phyloP scores from a whole-genome alignment of 2,113 vertebrate species.

The Rhizomys pruinosus region DNA sequence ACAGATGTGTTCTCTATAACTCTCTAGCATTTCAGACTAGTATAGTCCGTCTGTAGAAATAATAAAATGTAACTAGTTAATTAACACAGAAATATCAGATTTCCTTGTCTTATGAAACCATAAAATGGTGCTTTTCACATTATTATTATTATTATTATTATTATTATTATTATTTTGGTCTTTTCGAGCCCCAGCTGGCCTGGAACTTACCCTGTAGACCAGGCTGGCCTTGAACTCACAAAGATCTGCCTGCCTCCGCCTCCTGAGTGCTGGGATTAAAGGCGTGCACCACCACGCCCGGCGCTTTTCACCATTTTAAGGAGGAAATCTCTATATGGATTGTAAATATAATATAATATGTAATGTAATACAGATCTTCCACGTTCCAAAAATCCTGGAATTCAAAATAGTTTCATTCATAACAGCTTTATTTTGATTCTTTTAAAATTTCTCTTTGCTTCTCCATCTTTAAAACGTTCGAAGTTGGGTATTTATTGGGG shows the following conservation, averaged over 20 bases:
- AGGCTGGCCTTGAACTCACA: too few relatives aligned
- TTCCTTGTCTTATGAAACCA: background rate
- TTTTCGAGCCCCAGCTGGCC: too few relatives aligned
- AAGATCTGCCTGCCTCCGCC: too few relatives aligned
- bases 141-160: too few relatives aligned
- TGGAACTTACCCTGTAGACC: too few relatives aligned
- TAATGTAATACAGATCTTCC: background rate
- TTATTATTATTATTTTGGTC: too few relatives aligned
- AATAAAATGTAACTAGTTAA: constrained; percentile 12
- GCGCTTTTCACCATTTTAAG: constrained; percentile 48
- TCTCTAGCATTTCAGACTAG: background rate
- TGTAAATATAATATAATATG: background rate
- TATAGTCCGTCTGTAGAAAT: background rate
- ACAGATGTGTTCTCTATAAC: constrained; percentile 12
- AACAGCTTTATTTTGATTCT: constrained; percentile 1
- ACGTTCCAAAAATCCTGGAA: background rate
- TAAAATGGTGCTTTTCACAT: too few relatives aligned
- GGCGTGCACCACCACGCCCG: too few relatives aligned
- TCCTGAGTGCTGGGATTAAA: too few relatives aligned
- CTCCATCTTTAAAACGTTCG: constrained; percentile 26
- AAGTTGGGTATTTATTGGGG: background rate
- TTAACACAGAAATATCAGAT: constrained; percentile 26
- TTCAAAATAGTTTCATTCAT: constrained; percentile 43
- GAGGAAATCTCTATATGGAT: background rate
- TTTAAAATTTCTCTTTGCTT: constrained; percentile 40